Percentiles rank a stretch among this genome's conserved stretches.
phyloP scores from a whole-genome alignment of 2,113 vertebrate genomes.

The Isichthys henryi region DNA sequence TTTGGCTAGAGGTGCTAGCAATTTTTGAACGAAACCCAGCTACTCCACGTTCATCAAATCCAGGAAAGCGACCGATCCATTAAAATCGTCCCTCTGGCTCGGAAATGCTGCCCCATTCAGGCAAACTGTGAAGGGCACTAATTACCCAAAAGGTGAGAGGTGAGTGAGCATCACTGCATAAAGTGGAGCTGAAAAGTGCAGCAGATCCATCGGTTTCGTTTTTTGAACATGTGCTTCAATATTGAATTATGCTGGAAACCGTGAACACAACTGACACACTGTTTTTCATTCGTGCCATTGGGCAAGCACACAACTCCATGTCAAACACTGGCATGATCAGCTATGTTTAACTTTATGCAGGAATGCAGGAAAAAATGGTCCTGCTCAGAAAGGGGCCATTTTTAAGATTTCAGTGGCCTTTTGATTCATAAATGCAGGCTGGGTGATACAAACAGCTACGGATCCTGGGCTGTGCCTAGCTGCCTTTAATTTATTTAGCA shows the following conservation, averaged over 20 bases:
- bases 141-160: background rate
- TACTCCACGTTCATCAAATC: background rate
- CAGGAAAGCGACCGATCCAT: background rate
- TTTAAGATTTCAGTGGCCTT: background rate
- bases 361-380: background rate
- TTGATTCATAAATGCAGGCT: background rate
- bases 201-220: background rate
- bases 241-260: background rate
- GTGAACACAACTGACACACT: background rate
- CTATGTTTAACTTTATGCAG: background rate
- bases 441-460: background rate
- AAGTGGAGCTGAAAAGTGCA: background rate
- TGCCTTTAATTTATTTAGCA: background rate
- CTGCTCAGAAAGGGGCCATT: background rate
- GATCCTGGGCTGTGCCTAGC: background rate
- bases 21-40: background rate
- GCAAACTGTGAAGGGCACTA: background rate
- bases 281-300: background rate
- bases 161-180: background rate
- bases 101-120: background rate
- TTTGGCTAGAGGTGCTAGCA: background rate
- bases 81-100: background rate
- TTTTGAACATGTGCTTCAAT: background rate
- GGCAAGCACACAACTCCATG: background rate
- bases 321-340: background rate